Base-by-base conservation (phyloP, 1,140 invertebrate genomes). In the Halotydeus destructor region DNA sequence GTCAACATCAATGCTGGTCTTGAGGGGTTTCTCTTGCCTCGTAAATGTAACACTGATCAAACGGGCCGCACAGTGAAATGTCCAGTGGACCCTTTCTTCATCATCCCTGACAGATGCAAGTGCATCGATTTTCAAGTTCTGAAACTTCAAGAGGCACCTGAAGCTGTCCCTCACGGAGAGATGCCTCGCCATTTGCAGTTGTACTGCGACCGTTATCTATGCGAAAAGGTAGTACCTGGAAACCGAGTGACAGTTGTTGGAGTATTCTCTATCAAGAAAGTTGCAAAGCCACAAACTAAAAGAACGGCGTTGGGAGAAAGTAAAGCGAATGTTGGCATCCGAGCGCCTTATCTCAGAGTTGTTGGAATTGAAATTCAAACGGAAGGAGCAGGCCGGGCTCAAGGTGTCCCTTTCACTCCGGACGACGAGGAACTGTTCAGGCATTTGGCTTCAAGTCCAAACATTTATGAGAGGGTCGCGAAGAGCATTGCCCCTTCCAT, bases 71-170 rank as follows among this genome's bases (percentile, higher is more conserved):
- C 75, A 5, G 47, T 46, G 54, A 84, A 85, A 52, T 99, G 94
- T 60, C 91, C 93, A 2, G 55, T 98, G 19, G 94, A 99, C 66
- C 94, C 94, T 3, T 99, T 84, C 57, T 93, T 91, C 56, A 94
- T 99, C 47, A 75, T 75, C 25, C 89, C 93, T 21, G 94, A 99
- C 55, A 94, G 93, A 60, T 97, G 91, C 57, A 70, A 75, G 49
- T 98, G 93, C 61, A 80, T 96, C 3, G 93, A 99, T 63, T 96
- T 84, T 58, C 73, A 76, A 57, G 61, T 68, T 11, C 49, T 76
- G 5, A 98, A 96, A 60, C 60, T 98, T 9, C 93, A 98, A 71
- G 93, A 99, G 63, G 63, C 84, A 6, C 86, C 88, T 4, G 93
- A 99, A 60, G 78, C 76, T 48, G 82, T 98, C 45, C 94, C 93